Evolutionary conservation across 2,888 invertebrate species (phyloP), one percentile per base, ranked within the genome.

Genomic region (Dexiosoma caninum): DNA sequence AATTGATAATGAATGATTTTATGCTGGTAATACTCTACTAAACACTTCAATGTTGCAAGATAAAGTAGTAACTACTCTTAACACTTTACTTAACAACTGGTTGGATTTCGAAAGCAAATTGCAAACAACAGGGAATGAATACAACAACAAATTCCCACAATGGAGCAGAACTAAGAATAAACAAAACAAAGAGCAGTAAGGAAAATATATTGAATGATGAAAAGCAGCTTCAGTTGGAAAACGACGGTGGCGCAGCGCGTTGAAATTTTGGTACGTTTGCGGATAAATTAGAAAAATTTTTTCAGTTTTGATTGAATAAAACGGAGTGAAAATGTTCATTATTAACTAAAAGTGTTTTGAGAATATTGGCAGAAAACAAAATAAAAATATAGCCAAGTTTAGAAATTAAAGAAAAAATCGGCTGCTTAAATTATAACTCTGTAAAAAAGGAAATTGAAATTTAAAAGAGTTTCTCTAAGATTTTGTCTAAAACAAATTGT

Each of bases 231-330:
- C 59, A 81, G 81, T 81, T 77, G 81, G 62, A 77, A 77, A 81
- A 81, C 44, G 77, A 72, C 81, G 81, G 72, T 66, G 74, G 49
- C 66, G 72, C 62, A 69, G 81, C 77, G 81, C 77, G 81, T 76
- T 40, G 70, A 59, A 42, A 35, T 37, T 27, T 32, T 30, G 8
- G 5, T 44, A 16, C 49, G 49, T 19, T 1, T 30, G 40, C 77
- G 71, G 72, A 81, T 69, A 9, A 57, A 69, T 40, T 21, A 1
- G 10, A 6, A 16, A 44, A 42, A 30, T 23, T 55, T 55, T 44
- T 27, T 27, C 6, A 5, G 27, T 27, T 27, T 49, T 23, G 21
- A 23, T 10, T 49, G 16, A 21, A 12, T 19, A 16, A 21, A 59
- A 51, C 30, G 10, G 9, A 27, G 51, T 55, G n/a, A 23, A 53